Conservation (phyloP, 2,113 vertebrate species). For the Myrmecobius fasciatus region DNA sequence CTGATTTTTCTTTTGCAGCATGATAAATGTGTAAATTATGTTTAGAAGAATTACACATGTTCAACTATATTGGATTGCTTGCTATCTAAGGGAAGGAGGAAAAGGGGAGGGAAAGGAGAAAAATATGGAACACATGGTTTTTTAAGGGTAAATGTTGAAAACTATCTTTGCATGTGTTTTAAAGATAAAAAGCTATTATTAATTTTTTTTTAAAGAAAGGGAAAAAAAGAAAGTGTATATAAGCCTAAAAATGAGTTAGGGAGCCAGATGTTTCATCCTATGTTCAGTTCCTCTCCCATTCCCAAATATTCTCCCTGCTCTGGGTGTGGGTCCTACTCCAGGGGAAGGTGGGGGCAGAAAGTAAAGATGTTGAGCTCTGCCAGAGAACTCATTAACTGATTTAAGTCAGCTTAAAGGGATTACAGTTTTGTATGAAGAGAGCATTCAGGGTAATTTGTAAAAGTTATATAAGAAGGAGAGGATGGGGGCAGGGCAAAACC, state of each 20-base stretch:
- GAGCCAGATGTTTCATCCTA: not conserved
- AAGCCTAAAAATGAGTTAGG: not conserved
- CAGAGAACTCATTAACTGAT: not conserved
- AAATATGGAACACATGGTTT: too few species aligned
- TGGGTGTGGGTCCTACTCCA: not conserved
- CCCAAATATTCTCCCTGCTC: not conserved
- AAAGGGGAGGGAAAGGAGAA: too few species aligned
- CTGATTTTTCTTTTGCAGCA: too few species aligned
- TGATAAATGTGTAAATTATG: too few species aligned
- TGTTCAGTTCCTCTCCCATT: not conserved
- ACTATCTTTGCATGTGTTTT: too few species aligned
- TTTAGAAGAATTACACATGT: too few species aligned
- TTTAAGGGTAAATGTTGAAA: too few species aligned
- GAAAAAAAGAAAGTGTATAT: not conserved
- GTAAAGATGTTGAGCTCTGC: not conserved
- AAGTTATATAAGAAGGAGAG: not conserved
- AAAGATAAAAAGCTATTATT: too few species aligned
- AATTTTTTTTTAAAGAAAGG: too few species aligned
- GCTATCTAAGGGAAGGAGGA: too few species aligned
- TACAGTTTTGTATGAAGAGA: not conserved
- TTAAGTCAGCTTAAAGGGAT: not conserved
- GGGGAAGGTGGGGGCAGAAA: not conserved
- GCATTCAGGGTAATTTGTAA: not conserved
- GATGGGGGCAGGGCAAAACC: not conserved
- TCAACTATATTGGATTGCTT: too few species aligned